A percentile compares a stretch with the other conserved stretches of the same genome.
Conservation (phyloP, 1,140 invertebrate genomes). For the Heliconius eleuchia region DNA sequence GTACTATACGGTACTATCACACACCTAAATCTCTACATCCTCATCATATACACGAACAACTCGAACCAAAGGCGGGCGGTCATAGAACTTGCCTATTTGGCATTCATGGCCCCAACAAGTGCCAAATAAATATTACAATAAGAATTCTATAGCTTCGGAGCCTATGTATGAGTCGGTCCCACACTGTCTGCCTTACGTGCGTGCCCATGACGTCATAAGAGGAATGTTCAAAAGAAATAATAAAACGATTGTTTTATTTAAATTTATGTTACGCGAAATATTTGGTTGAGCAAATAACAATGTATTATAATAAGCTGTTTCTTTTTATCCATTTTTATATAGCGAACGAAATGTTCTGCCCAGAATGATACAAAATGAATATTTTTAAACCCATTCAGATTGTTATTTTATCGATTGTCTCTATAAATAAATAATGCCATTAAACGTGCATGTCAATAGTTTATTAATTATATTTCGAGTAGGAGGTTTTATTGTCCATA, state of each 20-base stretch:
- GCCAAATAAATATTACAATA: constrained; percentile 79
- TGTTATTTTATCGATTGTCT: background rate
- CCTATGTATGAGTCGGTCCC: constrained; percentile 45
- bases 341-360: background rate
- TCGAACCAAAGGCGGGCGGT: constrained; percentile 50
- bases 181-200: constrained; percentile 42
- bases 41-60: constrained; percentile 48
- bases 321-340: background rate
- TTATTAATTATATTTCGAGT: constrained; percentile 30
- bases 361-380: background rate
- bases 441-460: constrained; percentile 35
- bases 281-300: constrained; percentile 3
- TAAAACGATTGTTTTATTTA: constrained; percentile 33
- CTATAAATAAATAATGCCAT: constrained; percentile 24
- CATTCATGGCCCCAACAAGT: constrained; percentile 66
- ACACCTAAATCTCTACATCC: constrained; percentile 34
- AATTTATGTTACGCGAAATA: constrained; percentile 29
- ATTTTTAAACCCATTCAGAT: background rate
- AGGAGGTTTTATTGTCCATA: constrained; percentile 42
- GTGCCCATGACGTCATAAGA: constrained; percentile 45
- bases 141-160: constrained; percentile 63
- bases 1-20: constrained; percentile 34
- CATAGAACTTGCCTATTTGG: constrained; percentile 76
- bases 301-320: background rate
- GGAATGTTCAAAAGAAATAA: constrained; percentile 35